Base-by-base conservation (phyloP, 2,888 invertebrate species). In the Apantesis nais region DNA sequence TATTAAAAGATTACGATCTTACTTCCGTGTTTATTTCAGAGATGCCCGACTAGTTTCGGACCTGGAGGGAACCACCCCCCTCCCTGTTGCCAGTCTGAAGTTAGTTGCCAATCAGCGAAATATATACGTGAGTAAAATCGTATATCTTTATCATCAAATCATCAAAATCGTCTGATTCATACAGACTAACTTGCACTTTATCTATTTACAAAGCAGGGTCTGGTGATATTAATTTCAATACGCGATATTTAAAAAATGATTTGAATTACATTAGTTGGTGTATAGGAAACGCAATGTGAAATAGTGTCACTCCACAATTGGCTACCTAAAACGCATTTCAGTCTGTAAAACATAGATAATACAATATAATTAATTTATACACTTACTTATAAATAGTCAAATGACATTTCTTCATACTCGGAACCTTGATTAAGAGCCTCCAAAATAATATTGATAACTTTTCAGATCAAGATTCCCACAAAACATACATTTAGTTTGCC, bases 341-440 rank as follows among this genome's bases (percentile, higher is more conserved):
- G 90, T 90, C 90, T 88, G 85, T 85, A 84, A 88, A 88, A 88
- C 83, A 78, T 82, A 66, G 44, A n/a, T n/a, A n/a, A n/a, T 66
- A 83, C 70, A 74, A 55, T 79, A 66, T 80, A 81, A 78, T 70
- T 76, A 76, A 70, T 68, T 75, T 80, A 80, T 76, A 48, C 25
- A 48, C 58, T 58, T 62, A 64, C 58, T 58, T 62, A 64, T 60
- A 44, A 39, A 48, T 64, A 63, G 37, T 19, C 25, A 29, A 66
- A 68, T 63, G 29, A 63, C 29, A 63, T 58, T 64, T 64, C 4
- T 16, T 25, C 39, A 66, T 61, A 19, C 29, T 37, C 22, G 34
- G 8, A 34, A 62, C 12, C 62, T 16, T 39, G 37, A 39, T 14
- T 37, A 58, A 55, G 25, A 25, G 29, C 29, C 25, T 55, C 12